Conservation (phyloP, 2,797 vertebrate species). For the Sebastes taczanowskii region DNA sequence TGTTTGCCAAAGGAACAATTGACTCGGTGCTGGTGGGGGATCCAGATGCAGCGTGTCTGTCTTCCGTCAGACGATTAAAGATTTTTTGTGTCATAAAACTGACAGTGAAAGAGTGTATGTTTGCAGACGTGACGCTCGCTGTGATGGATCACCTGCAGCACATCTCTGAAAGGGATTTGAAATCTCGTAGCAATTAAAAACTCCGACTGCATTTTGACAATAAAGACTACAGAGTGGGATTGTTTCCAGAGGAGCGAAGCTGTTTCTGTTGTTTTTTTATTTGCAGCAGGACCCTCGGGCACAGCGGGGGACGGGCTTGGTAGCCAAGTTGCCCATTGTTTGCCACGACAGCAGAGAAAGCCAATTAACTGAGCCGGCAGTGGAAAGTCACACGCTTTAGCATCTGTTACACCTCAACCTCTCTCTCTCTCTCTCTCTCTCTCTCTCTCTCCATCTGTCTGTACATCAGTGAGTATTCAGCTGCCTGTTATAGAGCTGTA, state of each 20-base stretch:
- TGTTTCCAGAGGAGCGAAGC: background rate
- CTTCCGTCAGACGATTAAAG: background rate
- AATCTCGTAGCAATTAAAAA: background rate
- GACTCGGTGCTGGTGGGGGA: conserved; percentile 8
- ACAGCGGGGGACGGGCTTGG: background rate
- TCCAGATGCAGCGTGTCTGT: conserved; percentile 5
- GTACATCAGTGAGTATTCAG: background rate
- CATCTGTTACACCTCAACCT: conserved; percentile 19
- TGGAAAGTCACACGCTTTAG: conserved; percentile 8
- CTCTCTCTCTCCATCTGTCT: conserved; percentile 9
- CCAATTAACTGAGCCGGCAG: conserved; percentile 37
- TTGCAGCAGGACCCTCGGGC: background rate
- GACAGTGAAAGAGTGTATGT: background rate
- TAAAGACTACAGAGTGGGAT: background rate
- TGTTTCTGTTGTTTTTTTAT: background rate
- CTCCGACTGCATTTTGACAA: background rate
- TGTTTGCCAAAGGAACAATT: conserved; percentile 26
- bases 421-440: background rate
- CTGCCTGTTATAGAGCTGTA: background rate
- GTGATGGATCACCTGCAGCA: background rate
- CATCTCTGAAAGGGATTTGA: background rate
- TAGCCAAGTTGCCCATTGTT: background rate
- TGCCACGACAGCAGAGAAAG: conserved; percentile 24
- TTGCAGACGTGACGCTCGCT: background rate
- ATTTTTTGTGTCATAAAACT: background rate